Evolutionary conservation across 35 echinoderm and acorn worm genomes (phyloP), one percentile per base, ranked within the genome.

Genomic region (Hemicentrotus pulcherrimus): DNA sequence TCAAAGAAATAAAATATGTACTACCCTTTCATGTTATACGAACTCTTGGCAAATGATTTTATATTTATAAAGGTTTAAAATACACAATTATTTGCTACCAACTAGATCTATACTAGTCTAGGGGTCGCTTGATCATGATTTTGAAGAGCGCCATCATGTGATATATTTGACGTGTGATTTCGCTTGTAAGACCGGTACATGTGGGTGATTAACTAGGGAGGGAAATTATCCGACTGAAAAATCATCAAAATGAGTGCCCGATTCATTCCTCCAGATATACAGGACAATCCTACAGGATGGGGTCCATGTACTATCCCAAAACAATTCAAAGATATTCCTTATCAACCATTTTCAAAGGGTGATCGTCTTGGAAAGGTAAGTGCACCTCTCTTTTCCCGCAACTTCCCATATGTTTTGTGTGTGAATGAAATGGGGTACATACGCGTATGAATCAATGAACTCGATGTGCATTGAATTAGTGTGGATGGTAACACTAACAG

Each of bases 321-420:
- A 15, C 96, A 99, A 65, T 99, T 99, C 32, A 99, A 99, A 97
- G 98, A 99, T 96, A 99, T 97, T 94, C 98, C 98, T 55, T 99
- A 99, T 95, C 98, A 99, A 88, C 98, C 98, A 28, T 99, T 99
- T 96, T 97, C 98, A 18, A 99, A 99, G 96, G 98, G 98, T n/a
- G 98, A 99, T 94, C 96, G 98, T 19, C 95, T 99, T 31, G 98
- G 98, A 97, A 99, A 99, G 96, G 98, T 99, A 94, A 91, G 97
- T 91, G 5, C 5, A n/a, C 19, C 45, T 13, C 2, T 61, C 31
- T 12, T 24, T 19, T 47, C 11, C 32, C 46, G 11, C 88, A 32
- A 9, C 32, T 2, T 90, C 12, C 88, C 88, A 90, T 90, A 41
- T 47, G 46, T 90, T 90, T 19, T 41, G 32, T 90, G 15, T 16